Evolutionary conservation across 2,797 vertebrate species (phyloP).

Genomic region (Amblyraja radiata): DNA sequence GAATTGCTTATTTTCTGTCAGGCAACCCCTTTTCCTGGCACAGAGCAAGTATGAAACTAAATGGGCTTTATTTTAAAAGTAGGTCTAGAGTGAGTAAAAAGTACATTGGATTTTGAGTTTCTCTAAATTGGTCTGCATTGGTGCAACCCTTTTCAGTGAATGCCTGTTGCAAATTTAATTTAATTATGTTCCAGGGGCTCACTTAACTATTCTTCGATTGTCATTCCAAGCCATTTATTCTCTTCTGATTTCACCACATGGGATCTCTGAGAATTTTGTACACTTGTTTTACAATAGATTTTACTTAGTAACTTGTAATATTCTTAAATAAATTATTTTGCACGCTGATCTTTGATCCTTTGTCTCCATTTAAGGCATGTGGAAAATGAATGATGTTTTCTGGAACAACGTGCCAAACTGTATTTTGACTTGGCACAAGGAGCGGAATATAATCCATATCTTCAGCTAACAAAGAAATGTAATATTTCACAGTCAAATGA

Average conservation of each 20-base stretch:
- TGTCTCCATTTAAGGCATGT: background rate
- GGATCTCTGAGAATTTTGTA: background rate
- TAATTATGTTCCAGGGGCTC: background rate
- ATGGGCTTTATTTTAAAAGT: background rate
- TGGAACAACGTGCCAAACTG: background rate
- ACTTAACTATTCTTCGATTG: background rate
- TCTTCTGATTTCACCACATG: background rate
- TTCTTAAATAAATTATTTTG: background rate
- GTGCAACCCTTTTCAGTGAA: background rate
- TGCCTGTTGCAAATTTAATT: background rate
- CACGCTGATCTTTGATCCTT: background rate
- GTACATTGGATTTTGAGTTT: background rate
- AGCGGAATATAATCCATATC: background rate
- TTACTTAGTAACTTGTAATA: background rate
- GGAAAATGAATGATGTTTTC: background rate
- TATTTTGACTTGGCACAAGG: background rate
- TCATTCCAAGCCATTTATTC: background rate
- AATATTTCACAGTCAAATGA: background rate
- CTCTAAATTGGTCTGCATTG: background rate
- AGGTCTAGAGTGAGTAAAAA: background rate
- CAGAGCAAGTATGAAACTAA: background rate
- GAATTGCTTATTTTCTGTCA: background rate
- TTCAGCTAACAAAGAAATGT: background rate
- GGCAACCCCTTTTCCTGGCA: background rate
- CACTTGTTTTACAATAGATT: background rate